Conservation (phyloP, 2,888 invertebrate species). For the Boloria euphrosyne region DNA sequence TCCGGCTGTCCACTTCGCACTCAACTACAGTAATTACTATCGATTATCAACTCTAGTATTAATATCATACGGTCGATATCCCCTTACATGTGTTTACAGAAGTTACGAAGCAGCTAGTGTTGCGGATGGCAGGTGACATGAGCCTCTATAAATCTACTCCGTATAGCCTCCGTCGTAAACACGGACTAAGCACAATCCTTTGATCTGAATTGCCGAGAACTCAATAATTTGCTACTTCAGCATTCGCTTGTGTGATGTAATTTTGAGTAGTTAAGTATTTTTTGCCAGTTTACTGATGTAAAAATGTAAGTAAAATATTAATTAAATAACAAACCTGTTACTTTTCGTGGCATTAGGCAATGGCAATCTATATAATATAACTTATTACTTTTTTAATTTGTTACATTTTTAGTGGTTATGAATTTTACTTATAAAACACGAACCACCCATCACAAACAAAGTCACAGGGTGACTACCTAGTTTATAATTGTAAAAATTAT, state of each 20-base stretch:
- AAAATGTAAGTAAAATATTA: background rate
- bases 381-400: too few species aligned
- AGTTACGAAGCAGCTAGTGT: constrained; percentile 62
- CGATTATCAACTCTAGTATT: constrained; percentile 46
- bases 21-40: constrained; percentile 33
- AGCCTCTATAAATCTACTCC: constrained; percentile 68
- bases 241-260: constrained; percentile 13
- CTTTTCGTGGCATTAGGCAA: too few species aligned
- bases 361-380: too few species aligned
- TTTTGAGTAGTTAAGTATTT: background rate
- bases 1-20: constrained; percentile 58
- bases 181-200: constrained; percentile 57
- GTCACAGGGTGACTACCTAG: too few species aligned
- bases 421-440: too few species aligned
- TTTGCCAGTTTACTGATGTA: too few species aligned
- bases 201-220: constrained; percentile 60
- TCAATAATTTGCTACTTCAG: constrained; percentile 58
- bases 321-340: too few species aligned
- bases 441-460: too few species aligned
- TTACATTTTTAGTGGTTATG: too few species aligned
- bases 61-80: constrained; percentile 48
- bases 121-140: constrained; percentile 74
- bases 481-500: background rate
- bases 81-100: constrained; percentile 43
- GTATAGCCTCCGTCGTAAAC: constrained; percentile 53